Conservation (phyloP, 2,113 vertebrate genomes). For the Oreochromis tanganicae region DNA sequence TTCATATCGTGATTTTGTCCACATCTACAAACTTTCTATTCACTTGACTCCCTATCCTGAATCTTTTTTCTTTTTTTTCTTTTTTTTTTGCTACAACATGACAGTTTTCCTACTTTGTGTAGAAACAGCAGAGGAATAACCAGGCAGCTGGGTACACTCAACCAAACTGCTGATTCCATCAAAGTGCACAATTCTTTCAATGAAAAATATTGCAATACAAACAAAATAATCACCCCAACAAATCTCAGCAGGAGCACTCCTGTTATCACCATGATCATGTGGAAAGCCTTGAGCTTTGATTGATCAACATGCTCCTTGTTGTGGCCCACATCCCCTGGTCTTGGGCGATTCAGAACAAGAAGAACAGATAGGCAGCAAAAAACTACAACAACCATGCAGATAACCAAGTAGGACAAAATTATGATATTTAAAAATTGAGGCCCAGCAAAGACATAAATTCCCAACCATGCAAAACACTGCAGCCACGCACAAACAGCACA, state of each 20-base stretch:
- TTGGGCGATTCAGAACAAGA: background rate
- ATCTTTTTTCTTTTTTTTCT: background rate
- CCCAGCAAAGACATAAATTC: background rate
- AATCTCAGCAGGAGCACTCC: background rate
- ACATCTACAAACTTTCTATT: no score
- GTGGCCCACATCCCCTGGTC: background rate
- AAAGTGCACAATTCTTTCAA: fast-evolving
- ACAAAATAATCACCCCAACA: fast-evolving
- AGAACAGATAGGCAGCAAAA: background rate
- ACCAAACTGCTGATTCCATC: fast-evolving
- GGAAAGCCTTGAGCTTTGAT: background rate
- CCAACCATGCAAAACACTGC: background rate
- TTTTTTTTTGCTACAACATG: background rate
- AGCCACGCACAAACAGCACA: background rate
- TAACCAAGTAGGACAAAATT: background rate
- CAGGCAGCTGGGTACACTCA: background rate
- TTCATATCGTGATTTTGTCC: background rate
- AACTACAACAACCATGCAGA: background rate
- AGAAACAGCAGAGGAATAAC: conserved; percentile 33
- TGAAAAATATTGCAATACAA: fast-evolving
- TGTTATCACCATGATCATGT: background rate
- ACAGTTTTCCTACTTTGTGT: background rate
- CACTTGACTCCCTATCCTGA: background rate
- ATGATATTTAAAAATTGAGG: background rate
- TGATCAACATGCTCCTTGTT: background rate